Percentiles rank a stretch among this genome's conserved stretches.
phyloP scores from a whole-genome alignment of 1,140 invertebrate genomes.

The Telenomus remus region DNA sequence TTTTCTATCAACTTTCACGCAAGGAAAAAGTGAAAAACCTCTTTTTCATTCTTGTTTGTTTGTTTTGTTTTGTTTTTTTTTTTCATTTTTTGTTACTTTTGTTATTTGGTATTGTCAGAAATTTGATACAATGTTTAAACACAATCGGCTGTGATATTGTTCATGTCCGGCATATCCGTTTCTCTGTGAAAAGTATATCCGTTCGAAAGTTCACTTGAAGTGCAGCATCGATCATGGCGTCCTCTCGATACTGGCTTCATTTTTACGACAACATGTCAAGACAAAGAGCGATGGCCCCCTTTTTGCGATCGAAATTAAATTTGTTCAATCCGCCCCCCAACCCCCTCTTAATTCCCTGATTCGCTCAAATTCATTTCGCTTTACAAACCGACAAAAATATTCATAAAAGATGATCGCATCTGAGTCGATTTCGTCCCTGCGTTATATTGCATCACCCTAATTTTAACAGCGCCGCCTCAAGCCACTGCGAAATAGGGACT shows the following conservation, averaged over 20 bases:
- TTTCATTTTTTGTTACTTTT: neutral
- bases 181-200: constrained; percentile 14
- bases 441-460: constrained; percentile 31
- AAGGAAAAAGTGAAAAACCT: too few species aligned
- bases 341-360: neutral
- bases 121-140: constrained; percentile 45
- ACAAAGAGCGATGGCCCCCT: constrained; percentile 14
- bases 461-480: constrained; percentile 34
- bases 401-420: constrained; percentile 46
- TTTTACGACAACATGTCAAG: constrained; percentile 15
- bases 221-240: constrained; percentile 31
- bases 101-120: constrained; percentile 33
- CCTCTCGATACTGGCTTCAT: constrained; percentile 1
- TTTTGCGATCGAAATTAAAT: constrained; percentile 22
- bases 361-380: constrained; percentile 31
- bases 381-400: constrained; percentile 21
- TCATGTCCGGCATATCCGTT: constrained; percentile 30
- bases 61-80: neutral
- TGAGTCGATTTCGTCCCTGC: constrained; percentile 10
- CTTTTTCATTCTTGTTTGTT: too few species aligned
- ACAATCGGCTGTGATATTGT: constrained; percentile 31
- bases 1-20: too few species aligned
- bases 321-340: neutral
- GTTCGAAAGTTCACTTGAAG: constrained; percentile 41
- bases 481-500: constrained; percentile 33